Percentiles rank a stretch among this genome's conserved stretches.
Conservation (phyloP, 2,113 vertebrate genomes). For the Chloroceryle aenea region DNA sequence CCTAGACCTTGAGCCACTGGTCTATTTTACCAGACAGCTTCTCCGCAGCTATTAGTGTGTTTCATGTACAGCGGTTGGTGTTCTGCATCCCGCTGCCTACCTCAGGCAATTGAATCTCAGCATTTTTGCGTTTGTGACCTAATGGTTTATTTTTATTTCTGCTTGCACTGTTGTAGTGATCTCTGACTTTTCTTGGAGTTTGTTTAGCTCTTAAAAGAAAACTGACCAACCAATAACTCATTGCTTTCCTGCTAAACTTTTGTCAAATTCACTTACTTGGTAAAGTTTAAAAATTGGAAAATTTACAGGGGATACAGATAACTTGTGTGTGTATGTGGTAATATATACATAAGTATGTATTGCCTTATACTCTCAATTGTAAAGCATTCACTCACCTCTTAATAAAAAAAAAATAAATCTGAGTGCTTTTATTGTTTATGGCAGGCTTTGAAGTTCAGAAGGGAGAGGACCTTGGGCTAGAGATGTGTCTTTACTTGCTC, state of each 20-base stretch:
- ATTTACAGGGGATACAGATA: background rate
- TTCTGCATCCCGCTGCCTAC: background rate
- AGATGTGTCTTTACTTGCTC: conserved; percentile 22
- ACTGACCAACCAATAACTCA: background rate
- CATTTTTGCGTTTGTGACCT: background rate
- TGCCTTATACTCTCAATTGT: background rate
- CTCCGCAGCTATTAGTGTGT: background rate
- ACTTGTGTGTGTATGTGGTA: background rate
- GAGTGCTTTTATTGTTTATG: background rate
- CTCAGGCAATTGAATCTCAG: background rate
- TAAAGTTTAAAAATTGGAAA: background rate
- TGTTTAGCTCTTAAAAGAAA: background rate
- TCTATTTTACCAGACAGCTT: conserved; percentile 55
- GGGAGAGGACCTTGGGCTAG: background rate
- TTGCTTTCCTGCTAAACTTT: background rate
- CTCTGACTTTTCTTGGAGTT: background rate
- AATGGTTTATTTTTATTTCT: conserved; percentile 28
- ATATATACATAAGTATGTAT: background rate
- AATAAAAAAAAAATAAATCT: background rate
- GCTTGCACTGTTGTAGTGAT: background rate
- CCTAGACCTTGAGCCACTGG: background rate
- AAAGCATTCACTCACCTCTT: background rate
- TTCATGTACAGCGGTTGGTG: background rate
- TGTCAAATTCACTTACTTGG: background rate
- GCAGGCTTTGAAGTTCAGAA: conserved; percentile 22